Percentiles rank a stretch among this genome's conserved stretches.
Evolutionary conservation across 2,797 vertebrate genomes (phyloP).

Genomic region (Lepilemur septentrionalis): DNA sequence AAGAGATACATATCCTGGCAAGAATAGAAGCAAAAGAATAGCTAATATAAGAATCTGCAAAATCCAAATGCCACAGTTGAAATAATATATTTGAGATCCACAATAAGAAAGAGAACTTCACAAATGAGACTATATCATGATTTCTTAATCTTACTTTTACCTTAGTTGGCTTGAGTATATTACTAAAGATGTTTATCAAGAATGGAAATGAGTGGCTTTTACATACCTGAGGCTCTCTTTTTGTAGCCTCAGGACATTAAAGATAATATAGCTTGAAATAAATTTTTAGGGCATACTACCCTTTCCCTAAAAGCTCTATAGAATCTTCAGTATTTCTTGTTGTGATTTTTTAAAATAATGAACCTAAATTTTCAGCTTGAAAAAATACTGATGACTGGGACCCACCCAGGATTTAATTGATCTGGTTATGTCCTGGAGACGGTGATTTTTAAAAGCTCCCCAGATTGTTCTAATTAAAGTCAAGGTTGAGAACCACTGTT

Average conservation of each 20-base stretch:
- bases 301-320: neutral
- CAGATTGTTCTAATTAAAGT: neutral
- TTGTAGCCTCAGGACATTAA: neutral
- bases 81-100: neutral
- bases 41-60: neutral
- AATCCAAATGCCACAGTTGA: neutral
- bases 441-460: neutral
- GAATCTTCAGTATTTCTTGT: neutral
- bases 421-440: neutral
- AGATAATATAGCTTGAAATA: neutral
- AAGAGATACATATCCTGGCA: neutral
- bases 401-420: neutral
- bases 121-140: neutral
- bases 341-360: neutral
- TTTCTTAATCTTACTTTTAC: neutral
- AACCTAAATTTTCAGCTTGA: neutral
- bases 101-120: neutral
- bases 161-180: neutral
- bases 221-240: neutral
- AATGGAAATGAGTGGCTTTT: neutral
- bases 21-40: neutral
- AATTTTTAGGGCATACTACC: neutral
- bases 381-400: neutral
- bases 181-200: neutral
- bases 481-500: neutral